Evolutionary conservation across 1,140 invertebrate genomes (phyloP), one percentile per base, ranked within the genome.

Genomic region (Dufourea novaeangliae): DNA sequence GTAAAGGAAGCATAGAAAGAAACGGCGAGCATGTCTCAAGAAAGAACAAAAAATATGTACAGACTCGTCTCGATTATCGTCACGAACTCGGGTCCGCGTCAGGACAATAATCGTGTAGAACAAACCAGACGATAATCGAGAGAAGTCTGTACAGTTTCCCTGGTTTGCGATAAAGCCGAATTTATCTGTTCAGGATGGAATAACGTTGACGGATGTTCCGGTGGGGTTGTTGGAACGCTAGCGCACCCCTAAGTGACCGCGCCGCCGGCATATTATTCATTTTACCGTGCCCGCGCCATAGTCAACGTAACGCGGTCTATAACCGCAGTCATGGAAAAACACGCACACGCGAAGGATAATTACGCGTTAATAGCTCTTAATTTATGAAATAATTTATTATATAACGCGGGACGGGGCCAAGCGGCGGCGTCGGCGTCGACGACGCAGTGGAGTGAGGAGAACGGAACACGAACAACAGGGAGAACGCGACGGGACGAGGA

Each of bases 351-450:
- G 69, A 82, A 70, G 84, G 83, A 88, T 86, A 88, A 88, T 87
- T 84, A 79, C 80, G 61, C 83, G 79, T 87, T 88, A 88, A 88
- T 87, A 85, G 86, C 87, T 86, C 82, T 86, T 87, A 88, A 88
- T 88, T 86, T 86, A 84, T 87, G 85, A 88, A 87, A 88, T 87
- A 88, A 88, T 87, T 87, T 86, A 87, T 87, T 88, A 87, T 83
- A 88, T 86, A 86, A 88, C 85, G 72, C 74, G 79, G 75, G 62
- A 61, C 63, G 62, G 56, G 68, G 74, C 39, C 46, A n/a, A 54
- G 73, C 20, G 66, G 77, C 79, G 39, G 74, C 78, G 69, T 61
- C 69, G 66, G 77, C 41, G 66, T 74, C 57, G 68, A 56, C n/a
- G 46, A 1, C 20, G 46, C 27, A 37, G 34, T 8, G 66, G 67